Evolutionary conservation across 2,797 vertebrate species (phyloP).

Genomic region (Fundulus diaphanus): DNA sequence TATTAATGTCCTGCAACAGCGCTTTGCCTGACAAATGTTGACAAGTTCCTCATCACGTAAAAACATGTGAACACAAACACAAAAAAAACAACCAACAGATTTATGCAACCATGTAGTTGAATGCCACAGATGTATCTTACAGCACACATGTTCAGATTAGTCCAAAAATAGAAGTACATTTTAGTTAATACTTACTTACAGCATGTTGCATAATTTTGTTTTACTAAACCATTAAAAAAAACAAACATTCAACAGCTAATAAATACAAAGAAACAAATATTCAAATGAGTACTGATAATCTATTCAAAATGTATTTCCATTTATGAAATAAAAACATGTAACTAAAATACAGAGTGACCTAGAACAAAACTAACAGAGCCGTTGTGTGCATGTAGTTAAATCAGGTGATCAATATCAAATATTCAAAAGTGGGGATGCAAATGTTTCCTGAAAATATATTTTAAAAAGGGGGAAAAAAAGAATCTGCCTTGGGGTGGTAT

Average conservation of each 20-base stretch:
- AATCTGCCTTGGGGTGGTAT: constrained; percentile 29
- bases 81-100: constrained; percentile 23
- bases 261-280: constrained; percentile 56
- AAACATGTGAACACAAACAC: constrained; percentile 37
- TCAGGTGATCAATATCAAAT: constrained; percentile 11
- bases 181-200: constrained; percentile 33
- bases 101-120: constrained; percentile 43
- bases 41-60: constrained; percentile 42
- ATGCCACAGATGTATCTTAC: constrained; percentile 28
- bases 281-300: constrained; percentile 32
- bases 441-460: constrained; percentile 51
- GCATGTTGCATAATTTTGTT: constrained; percentile 18
- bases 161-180: constrained; percentile 56
- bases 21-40: constrained; percentile 41
- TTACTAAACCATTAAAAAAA: constrained; percentile 34
- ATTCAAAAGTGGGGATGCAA: constrained; percentile 40
- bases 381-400: constrained; percentile 33
- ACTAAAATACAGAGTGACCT: constrained; percentile 44
- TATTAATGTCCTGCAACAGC: constrained; percentile 65
- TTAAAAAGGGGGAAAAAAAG: constrained; percentile 39
- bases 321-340: constrained; percentile 40
- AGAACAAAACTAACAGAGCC: constrained; percentile 46
- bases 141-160: constrained; percentile 24
- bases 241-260: constrained; percentile 33
- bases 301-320: constrained; percentile 46